Percentiles rank a stretch among this genome's conserved stretches.
These are phyloP conservation scores for Elgaria multicarinata DNA, from an alignment of 2,113 vertebrate species.

Conservation along the genomic window DNA sequence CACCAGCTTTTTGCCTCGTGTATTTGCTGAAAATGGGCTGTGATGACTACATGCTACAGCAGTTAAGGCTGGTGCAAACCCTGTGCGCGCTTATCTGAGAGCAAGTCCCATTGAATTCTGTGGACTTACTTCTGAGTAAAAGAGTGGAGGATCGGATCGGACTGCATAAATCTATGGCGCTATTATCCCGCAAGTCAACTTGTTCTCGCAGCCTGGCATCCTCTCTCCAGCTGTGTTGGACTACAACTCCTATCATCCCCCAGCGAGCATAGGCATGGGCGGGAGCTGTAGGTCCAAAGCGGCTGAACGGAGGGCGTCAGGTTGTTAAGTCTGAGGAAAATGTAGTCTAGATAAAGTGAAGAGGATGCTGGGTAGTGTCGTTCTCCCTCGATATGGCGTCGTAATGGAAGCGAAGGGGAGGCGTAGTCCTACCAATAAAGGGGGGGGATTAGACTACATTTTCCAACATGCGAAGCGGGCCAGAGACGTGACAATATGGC, in stretches of 20 bases:
- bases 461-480: background rate
- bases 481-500: conserved; percentile 1
- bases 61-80: background rate
- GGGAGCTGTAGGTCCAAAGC: too few relatives aligned
- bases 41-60: background rate
- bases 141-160: background rate
- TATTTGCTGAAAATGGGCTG: background rate
- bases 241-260: too few relatives aligned
- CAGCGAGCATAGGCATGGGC: too few relatives aligned
- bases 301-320: too few relatives aligned
- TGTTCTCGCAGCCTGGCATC: too few relatives aligned
- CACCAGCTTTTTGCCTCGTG: background rate
- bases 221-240: too few relatives aligned
- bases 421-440: accelerated
- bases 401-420: background rate
- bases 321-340: background rate
- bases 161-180: too few relatives aligned
- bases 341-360: background rate
- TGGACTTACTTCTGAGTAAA: background rate
- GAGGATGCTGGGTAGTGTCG: background rate
- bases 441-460: background rate
- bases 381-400: background rate
- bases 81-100: too few relatives aligned
- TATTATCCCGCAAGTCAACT: too few relatives aligned
- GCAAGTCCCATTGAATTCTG: background rate